These are phyloP conservation scores for Tamandua tetradactyla DNA, from an alignment of 2,797 vertebrate genomes.

Conservation along the genomic window DNA sequence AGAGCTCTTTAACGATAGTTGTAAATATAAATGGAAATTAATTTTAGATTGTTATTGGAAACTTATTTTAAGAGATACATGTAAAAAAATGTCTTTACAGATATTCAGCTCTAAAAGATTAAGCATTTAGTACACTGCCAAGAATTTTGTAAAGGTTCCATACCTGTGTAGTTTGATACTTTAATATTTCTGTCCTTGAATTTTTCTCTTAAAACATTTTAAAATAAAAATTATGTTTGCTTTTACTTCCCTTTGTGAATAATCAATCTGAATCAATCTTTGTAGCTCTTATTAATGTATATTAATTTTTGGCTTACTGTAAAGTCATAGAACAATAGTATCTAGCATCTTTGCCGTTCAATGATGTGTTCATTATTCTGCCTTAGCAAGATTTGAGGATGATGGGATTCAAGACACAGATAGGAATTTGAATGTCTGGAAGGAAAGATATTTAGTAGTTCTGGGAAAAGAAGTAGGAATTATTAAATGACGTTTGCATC, in stretches of 20 bases:
- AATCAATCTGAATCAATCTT: slow-evolving; percentile 28
- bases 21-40: too few species aligned
- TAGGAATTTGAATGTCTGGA: background rate
- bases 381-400: background rate
- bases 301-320: background rate
- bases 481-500: background rate
- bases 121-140: too few species aligned
- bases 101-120: too few species aligned
- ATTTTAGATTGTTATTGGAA: too few species aligned
- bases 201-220: slow-evolving; percentile 16
- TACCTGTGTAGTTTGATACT: background rate
- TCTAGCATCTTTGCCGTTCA: slow-evolving; percentile 16
- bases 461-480: background rate
- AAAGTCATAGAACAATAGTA: background rate
- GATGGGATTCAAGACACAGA: background rate
- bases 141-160: background rate
- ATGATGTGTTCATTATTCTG: background rate
- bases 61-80: too few species aligned
- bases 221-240: slow-evolving; percentile 43
- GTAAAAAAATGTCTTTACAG: too few species aligned
- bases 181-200: slow-evolving; percentile 5
- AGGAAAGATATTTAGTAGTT: background rate
- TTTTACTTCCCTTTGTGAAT: background rate
- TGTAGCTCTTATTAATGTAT: background rate
- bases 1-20: too few species aligned